phyloP scores from a whole-genome alignment of 2,888 invertebrate species.

The Metellina segmentata region DNA sequence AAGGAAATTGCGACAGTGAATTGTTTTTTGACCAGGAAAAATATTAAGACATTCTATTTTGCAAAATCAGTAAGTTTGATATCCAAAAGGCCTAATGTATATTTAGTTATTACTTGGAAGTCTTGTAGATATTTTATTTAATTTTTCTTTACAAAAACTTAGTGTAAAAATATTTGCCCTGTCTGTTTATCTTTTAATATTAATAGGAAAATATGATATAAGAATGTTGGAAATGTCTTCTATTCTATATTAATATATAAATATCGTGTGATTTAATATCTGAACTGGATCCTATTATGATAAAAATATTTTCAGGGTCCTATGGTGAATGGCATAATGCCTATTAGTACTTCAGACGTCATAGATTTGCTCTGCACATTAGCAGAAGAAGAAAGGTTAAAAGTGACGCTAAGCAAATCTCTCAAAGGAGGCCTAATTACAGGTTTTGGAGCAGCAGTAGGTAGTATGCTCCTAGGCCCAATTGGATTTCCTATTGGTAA shows the following conservation, averaged over 20 bases:
- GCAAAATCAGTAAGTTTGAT: too few species aligned
- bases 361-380: constrained; percentile 73
- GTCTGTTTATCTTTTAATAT: too few species aligned
- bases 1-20: too few species aligned
- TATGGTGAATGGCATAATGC: constrained; percentile 64
- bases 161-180: too few species aligned
- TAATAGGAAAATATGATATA: too few species aligned
- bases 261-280: background rate
- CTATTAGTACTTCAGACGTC: constrained; percentile 71
- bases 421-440: constrained; percentile 75
- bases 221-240: background rate
- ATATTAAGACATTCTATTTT: too few species aligned
- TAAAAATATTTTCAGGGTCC: constrained; percentile 8
- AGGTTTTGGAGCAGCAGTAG: constrained; percentile 62
- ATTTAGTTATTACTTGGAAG: too few species aligned
- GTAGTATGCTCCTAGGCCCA: constrained; percentile 67
- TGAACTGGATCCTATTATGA: background rate
- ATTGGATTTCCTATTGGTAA: constrained; percentile 76
- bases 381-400: constrained; percentile 73
- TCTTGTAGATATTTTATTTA: too few species aligned
- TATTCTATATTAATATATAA: background rate
- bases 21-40: too few species aligned
- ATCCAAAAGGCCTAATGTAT: too few species aligned
- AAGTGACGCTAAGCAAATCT: constrained; percentile 71
- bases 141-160: too few species aligned